Percentiles rank a stretch among this genome's conserved stretches.
Conservation (phyloP, 2,888 invertebrate species). For the Spialia ferax region DNA sequence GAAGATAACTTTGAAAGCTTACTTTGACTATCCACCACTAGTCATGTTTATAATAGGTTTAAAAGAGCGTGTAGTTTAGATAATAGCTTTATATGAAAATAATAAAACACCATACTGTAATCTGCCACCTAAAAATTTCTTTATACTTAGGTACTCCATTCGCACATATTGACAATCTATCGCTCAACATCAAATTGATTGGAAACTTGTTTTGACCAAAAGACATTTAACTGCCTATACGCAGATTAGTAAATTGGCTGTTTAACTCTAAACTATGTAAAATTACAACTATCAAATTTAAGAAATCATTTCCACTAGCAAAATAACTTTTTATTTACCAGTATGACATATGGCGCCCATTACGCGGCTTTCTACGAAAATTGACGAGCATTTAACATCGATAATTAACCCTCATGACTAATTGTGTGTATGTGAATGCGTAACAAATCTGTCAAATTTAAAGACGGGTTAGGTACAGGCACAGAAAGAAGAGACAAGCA, state of each 20-base stretch:
- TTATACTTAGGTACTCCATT: too few relatives aligned
- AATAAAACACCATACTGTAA: too few relatives aligned
- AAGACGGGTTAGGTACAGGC: not conserved
- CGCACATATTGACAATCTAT: too few relatives aligned
- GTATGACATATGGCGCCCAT: conserved; percentile 24
- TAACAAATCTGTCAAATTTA: conserved; percentile 26
- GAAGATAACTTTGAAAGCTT: too few relatives aligned
- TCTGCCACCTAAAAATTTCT: too few relatives aligned
- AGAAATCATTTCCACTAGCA: not conserved
- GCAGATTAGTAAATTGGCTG: too few relatives aligned
- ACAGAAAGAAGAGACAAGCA: conserved; percentile 8
- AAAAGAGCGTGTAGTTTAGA: too few relatives aligned
- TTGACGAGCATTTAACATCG: conserved; percentile 28
- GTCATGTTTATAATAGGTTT: too few relatives aligned
- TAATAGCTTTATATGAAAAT: too few relatives aligned
- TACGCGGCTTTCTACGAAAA: conserved; percentile 29
- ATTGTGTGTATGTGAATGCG: conserved; percentile 24
- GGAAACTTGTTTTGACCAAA: not conserved
- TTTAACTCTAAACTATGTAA: too few relatives aligned
- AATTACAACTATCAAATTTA: not conserved
- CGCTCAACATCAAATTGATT: too few relatives aligned
- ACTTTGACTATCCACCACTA: too few relatives aligned
- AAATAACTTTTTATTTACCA: not conserved
- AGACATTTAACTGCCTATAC: not conserved
- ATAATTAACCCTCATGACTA: conserved; percentile 29